Base-by-base conservation (phyloP, 2,113 vertebrate species). In the Romanogobio albipinnatus region DNA sequence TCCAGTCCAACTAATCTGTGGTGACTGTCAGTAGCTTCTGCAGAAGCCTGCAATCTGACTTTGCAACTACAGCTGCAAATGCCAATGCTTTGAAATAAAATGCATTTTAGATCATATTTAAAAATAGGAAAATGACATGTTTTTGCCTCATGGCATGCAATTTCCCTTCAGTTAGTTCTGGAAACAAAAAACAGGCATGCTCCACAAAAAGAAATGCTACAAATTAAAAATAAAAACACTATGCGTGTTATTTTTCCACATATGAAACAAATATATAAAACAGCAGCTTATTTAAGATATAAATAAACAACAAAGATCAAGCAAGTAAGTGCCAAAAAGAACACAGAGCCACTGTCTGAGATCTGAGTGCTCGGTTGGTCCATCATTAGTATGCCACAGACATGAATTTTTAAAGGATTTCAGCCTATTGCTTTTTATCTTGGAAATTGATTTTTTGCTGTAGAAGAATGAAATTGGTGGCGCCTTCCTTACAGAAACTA, bases 1-100 rank as follows among this genome's bases (percentile, higher is more conserved):
- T 76, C 13, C 26, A 76, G 33, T 76, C 74, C 51, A 76, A 51
- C 26, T 53, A 33, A 29, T 13, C 9, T 33, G 74, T 29, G 14
- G 14, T 19, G 74, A 76, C 26, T 56, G 74, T 56, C 47, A 53
- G 74, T 56, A 76, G 13, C 29, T 33, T 33, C 62, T 19, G 71
- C 24, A 29, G 15, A 10, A 66, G 66, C 66, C 15, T 17, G 62
- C 62, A 66, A 64, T 33, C 14, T 5, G 7, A 33, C 29, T 66
- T 66, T 17, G 29, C 26, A 17, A 66, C 19, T 36, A 36, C 29
- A 9, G 33, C 9, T 11, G 49, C 49, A 26, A 76, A 76, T 85
- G 81, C 85, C 90, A 86, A 17, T 26, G 45, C 15, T 70, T 70
- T 39, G 33, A 70, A 70, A 70, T 70, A 19, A 70, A 70, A 39